A percentile compares a stretch with the other conserved stretches of the same genome.
phyloP scores from a whole-genome alignment of 1,140 invertebrate species.

The Ganaspis sp. region DNA sequence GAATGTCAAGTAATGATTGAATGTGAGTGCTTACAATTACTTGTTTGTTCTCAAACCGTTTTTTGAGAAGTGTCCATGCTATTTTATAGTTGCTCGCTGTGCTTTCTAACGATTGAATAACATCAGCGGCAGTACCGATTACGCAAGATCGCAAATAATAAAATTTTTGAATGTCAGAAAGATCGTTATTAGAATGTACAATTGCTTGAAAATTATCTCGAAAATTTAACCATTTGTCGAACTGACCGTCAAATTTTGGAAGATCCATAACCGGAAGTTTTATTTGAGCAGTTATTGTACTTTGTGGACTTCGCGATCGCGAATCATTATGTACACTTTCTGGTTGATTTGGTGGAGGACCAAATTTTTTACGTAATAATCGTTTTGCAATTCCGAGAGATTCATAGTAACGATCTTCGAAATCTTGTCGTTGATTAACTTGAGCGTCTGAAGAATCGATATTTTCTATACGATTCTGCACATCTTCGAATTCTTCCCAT shows the following conservation, averaged over 20 bases:
- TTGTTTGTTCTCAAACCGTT: slow-evolving; percentile 57
- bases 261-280: slow-evolving; percentile 19
- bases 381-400: no score
- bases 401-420: no score
- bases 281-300: no score
- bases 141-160: slow-evolving; percentile 54
- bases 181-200: slow-evolving; percentile 58
- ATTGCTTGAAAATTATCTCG: slow-evolving; percentile 58
- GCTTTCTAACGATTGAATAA: slow-evolving; percentile 50
- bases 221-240: slow-evolving; percentile 63
- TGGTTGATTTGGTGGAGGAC: no score
- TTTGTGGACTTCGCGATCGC: no score
- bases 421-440: no score
- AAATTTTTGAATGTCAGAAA: slow-evolving; percentile 59
- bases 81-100: slow-evolving; percentile 52
- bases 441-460: no score
- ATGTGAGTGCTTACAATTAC: slow-evolving; percentile 49
- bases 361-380: no score
- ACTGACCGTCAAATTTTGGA: slow-evolving; percentile 59
- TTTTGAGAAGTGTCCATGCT: slow-evolving; percentile 51
- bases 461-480: no score
- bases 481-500: no score
- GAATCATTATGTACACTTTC: no score
- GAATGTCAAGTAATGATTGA: no score
- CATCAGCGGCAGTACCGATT: slow-evolving; percentile 44